These are phyloP conservation scores for Morbakka virulenta DNA, from an alignment of 30 jellyfish, hydroid and myxozoan genomes.

Conservation along the genomic window DNA sequence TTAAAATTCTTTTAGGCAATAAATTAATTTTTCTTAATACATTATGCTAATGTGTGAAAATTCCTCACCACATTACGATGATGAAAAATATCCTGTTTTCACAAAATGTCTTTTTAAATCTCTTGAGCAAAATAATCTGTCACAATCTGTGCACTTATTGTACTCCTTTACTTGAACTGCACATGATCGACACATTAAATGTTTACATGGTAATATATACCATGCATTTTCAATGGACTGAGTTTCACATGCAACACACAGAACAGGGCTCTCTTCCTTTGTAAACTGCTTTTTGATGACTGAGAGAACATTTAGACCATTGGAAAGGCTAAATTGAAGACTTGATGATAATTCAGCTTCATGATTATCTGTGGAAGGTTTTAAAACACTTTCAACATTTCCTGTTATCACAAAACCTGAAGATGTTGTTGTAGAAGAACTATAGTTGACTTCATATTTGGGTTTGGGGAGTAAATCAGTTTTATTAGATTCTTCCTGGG, in stretches of 20 bases:
- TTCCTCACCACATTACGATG: not conserved
- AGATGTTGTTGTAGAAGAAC: no score
- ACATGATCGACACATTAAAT: conserved; percentile 48
- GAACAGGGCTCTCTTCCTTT: not conserved
- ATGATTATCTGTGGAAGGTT: not conserved
- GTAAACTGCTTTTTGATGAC: not conserved
- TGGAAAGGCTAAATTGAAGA: not conserved
- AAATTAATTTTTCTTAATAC: no score
- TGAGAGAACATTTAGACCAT: not conserved
- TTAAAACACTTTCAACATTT: not conserved
- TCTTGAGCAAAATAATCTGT: not conserved
- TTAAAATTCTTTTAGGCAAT: no score
- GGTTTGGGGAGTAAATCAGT: not conserved
- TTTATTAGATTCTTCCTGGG: not conserved
- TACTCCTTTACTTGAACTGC: not conserved
- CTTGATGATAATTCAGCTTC: not conserved
- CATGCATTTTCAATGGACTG: not conserved
- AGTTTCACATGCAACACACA: conserved; percentile 31
- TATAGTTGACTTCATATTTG: no score
- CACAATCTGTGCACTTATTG: conserved; percentile 19
- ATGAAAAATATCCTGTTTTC: not conserved
- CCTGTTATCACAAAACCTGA: no score
- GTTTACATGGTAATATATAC: conserved; percentile 46
- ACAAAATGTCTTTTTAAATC: conserved; percentile 13
- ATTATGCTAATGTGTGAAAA: no score